Conservation (phyloP, 1,140 invertebrate species). For the Cyclargus thomasi region DNA sequence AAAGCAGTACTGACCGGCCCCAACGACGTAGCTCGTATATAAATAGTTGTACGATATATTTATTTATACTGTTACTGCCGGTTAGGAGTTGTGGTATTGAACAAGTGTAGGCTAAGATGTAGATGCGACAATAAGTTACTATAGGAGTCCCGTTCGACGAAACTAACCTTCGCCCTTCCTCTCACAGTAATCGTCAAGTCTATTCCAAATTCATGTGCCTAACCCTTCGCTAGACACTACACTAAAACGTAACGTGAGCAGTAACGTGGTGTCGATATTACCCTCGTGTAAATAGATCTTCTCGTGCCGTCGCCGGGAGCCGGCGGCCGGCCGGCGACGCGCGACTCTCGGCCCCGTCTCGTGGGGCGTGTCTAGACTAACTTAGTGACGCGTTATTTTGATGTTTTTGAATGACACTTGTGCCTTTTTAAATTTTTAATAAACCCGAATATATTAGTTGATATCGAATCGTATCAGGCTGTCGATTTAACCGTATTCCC, state of each 20-base stretch:
- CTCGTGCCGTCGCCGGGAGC: no score
- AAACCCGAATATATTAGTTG: not conserved
- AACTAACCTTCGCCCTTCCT: not conserved
- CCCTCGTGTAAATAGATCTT: not conserved
- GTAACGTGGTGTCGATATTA: not conserved
- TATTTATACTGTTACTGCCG: conserved; percentile 44
- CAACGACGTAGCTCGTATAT: conserved; percentile 15
- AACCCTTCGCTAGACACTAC: not conserved
- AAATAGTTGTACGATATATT: conserved; percentile 32
- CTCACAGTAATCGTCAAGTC: not conserved
- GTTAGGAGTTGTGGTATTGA: conserved; percentile 34
- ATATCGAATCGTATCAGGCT: not conserved
- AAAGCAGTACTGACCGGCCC: not conserved
- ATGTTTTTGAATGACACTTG: conserved; percentile 13
- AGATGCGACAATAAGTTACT: conserved; percentile 43
- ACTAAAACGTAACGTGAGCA: no score
- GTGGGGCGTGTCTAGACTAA: not conserved
- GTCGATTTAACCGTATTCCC: not conserved
- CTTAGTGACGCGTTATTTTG: conserved; percentile 8
- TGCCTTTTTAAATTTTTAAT: conserved; percentile 16
- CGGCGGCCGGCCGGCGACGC: no score
- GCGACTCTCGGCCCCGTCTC: not conserved
- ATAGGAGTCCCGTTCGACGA: conserved; percentile 1
- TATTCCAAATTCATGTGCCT: not conserved
- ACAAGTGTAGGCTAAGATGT: conserved; percentile 28